Conservation (phyloP, 2,888 invertebrate species). For the Philhelius pedissequus region DNA sequence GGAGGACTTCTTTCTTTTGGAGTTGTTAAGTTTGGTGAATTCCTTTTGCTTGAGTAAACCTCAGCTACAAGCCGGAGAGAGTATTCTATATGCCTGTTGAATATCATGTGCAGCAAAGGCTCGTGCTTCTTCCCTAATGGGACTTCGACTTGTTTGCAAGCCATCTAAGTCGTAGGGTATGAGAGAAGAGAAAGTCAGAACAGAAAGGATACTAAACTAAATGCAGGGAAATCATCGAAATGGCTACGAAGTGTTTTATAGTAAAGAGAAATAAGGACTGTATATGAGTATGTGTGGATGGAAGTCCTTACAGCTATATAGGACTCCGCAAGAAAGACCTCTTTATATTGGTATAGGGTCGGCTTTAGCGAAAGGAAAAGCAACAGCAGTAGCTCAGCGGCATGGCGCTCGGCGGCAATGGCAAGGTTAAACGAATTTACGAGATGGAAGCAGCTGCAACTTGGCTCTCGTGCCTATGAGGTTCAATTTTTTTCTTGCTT, state of each 20-base stretch:
- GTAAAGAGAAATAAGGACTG: slow-evolving; percentile 8
- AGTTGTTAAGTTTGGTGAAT: slow-evolving; percentile 61
- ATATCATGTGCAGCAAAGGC: slow-evolving; percentile 44
- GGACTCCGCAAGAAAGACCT: slow-evolving; percentile 52
- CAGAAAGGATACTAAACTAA: slow-evolving; percentile 56
- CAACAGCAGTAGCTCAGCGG: background rate
- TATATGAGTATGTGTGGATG: background rate
- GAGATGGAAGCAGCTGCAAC: slow-evolving; percentile 64
- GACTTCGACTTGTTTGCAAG: slow-evolving; percentile 56
- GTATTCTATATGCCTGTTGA: slow-evolving; percentile 64
- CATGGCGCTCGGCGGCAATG: background rate
- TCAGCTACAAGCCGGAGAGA: slow-evolving; percentile 62
- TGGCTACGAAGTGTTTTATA: slow-evolving; percentile 62
- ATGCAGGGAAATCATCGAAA: slow-evolving; percentile 67
- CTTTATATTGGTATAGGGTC: background rate
- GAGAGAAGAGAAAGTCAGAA: background rate
- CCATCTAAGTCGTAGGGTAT: background rate
- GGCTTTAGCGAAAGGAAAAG: background rate
- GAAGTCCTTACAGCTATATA: slow-evolving; percentile 47
- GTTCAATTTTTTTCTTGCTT: background rate
- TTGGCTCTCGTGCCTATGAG: slow-evolving; percentile 58
- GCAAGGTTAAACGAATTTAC: slow-evolving; percentile 68
- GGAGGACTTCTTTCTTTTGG: slow-evolving; percentile 25
- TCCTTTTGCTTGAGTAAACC: slow-evolving; percentile 77
- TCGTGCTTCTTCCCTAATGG: slow-evolving; percentile 45